phyloP scores from a whole-genome alignment of 2,888 invertebrate genomes.

The Formica aserva region DNA sequence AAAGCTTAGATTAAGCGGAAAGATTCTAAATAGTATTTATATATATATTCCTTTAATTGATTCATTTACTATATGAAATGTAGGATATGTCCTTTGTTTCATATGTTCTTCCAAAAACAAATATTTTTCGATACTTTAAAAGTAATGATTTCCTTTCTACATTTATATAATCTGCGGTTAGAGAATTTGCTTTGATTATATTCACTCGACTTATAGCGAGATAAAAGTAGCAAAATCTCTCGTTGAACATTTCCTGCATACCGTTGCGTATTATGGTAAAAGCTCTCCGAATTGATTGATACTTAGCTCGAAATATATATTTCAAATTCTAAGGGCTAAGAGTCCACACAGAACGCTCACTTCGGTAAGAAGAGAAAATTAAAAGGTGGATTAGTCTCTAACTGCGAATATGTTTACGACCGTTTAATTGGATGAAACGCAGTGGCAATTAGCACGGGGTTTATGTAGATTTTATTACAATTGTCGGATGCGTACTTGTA shows the following conservation, averaged over 20 bases:
- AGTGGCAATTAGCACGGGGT: not conserved
- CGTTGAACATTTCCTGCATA: not conserved
- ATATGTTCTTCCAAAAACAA: not conserved
- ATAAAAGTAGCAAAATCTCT: not conserved
- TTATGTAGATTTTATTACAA: constrained; percentile 44
- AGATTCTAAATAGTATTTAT: not conserved
- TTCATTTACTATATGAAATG: not conserved
- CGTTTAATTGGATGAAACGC: constrained; percentile 12
- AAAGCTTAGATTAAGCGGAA: not conserved
- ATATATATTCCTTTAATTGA: not conserved
- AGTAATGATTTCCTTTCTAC: not conserved
- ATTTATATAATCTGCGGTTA: not conserved
- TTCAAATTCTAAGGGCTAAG: not conserved
- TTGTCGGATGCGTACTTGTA: constrained; percentile 3
- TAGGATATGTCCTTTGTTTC: too few species aligned
- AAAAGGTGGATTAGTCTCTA: not conserved
- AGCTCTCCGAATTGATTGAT: not conserved
- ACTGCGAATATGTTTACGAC: constrained; percentile 10
- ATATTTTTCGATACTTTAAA: not conserved
- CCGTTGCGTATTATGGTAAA: not conserved
- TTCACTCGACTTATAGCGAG: not conserved
- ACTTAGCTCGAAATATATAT: not conserved
- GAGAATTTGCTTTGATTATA: not conserved
- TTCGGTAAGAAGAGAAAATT: not conserved
- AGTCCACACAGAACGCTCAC: not conserved